These are phyloP conservation scores for Entomobrya proxima DNA, from an alignment of 2,888 invertebrate genomes.

Conservation along the genomic window DNA sequence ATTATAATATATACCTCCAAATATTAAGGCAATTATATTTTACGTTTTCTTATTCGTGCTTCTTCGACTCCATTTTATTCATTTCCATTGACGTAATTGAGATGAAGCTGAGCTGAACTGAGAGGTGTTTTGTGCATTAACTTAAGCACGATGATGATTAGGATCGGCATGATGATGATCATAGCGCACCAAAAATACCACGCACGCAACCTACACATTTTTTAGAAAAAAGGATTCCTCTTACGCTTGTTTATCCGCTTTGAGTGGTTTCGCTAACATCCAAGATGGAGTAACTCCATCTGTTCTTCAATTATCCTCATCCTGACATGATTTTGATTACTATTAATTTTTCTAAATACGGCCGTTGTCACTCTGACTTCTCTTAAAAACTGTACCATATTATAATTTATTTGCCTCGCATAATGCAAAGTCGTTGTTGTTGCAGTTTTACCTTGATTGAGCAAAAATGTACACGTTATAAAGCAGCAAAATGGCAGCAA, in stretches of 20 bases:
- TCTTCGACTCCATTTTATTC: constrained; percentile 16
- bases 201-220: constrained; percentile 31
- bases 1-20: not conserved
- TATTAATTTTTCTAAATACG: constrained; percentile 39
- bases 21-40: constrained; percentile 29
- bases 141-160: not conserved
- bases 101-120: not conserved
- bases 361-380: constrained; percentile 23
- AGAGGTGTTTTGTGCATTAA: constrained; percentile 8
- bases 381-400: not conserved
- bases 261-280: no score
- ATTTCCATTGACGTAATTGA: constrained; percentile 36
- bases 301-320: not conserved
- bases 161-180: not conserved
- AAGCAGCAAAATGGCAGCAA: not conserved
- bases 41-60: not conserved
- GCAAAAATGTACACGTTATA: no score
- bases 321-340: constrained; percentile 22
- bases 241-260: not conserved
- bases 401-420: constrained; percentile 11
- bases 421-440: not conserved
- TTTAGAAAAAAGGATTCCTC: not conserved
- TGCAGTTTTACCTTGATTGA: not conserved
- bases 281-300: not conserved
- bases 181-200: constrained; percentile 36